phyloP scores from a whole-genome alignment of 2,113 vertebrate species.

The Lepus americanus region DNA sequence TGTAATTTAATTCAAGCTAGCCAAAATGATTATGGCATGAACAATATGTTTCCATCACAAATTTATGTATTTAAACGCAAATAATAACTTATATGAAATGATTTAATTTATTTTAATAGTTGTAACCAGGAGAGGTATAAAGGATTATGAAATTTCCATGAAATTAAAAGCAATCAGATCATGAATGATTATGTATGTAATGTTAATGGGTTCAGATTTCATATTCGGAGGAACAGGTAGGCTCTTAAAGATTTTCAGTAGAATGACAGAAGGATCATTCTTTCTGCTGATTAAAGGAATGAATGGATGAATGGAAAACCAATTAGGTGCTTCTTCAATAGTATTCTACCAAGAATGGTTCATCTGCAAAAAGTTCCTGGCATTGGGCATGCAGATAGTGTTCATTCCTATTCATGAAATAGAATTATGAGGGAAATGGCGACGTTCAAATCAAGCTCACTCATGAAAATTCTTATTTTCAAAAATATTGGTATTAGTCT shows the following conservation, averaged over 20 bases:
- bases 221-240: neutral
- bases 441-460: neutral
- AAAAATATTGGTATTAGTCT: neutral
- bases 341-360: neutral
- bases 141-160: neutral
- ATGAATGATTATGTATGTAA: neutral
- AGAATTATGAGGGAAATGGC: neutral
- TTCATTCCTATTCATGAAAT: neutral
- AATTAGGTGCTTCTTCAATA: neutral
- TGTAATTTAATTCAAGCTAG: neutral
- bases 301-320: neutral
- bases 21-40: neutral
- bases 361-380: too few relatives aligned
- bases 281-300: neutral
- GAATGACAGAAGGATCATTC: neutral
- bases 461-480: neutral
- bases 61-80: neutral
- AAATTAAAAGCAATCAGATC: neutral
- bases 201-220: neutral
- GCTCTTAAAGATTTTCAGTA: neutral
- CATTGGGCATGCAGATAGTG: neutral
- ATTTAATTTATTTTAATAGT: conserved; percentile 15
- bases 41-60: neutral
- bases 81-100: neutral
- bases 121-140: neutral